Percentiles rank a stretch among this genome's conserved stretches.
Evolutionary conservation across 2,888 invertebrate species (phyloP).

Genomic region (Aphidoletes aphidimyza): DNA sequence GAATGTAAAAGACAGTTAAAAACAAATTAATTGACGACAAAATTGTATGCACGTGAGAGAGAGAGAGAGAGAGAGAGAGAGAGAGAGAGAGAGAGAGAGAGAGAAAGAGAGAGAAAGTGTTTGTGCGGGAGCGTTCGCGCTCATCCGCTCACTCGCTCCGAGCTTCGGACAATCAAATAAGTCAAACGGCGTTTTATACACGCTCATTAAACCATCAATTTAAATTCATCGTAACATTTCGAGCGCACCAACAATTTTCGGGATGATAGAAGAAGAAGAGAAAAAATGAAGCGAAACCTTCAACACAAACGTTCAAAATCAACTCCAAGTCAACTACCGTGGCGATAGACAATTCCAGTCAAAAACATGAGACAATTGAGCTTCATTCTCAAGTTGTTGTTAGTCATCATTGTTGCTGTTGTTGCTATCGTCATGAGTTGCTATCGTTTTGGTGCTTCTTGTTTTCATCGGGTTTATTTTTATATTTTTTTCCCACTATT

Average conservation of each 20-base stretch:
- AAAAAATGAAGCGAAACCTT: conserved; percentile 42
- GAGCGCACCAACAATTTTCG: not conserved
- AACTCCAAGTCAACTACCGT: not conserved
- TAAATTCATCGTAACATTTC: conserved; percentile 15
- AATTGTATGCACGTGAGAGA: not conserved
- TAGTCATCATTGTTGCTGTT: no score
- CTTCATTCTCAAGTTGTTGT: not conserved
- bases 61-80: not conserved
- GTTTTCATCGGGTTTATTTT: not conserved
- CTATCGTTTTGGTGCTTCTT: not conserved
- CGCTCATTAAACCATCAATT: conserved; percentile 49
- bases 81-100: not conserved
- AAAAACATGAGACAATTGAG: conserved; percentile 33
- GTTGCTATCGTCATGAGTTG: not conserved
- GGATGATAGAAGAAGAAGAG: no score
- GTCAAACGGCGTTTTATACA: conserved; percentile 2
- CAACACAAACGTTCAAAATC: not conserved
- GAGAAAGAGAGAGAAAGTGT: not conserved
- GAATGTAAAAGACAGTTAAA: conserved; percentile 39
- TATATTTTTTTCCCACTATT: not conserved
- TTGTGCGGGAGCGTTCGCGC: no score
- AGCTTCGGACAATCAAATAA: not conserved
- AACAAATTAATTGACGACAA: not conserved
- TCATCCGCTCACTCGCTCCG: no score
- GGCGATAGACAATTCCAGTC: not conserved